Conservation (phyloP, 1,140 invertebrate genomes). For the Cherax quadricarinatus region DNA sequence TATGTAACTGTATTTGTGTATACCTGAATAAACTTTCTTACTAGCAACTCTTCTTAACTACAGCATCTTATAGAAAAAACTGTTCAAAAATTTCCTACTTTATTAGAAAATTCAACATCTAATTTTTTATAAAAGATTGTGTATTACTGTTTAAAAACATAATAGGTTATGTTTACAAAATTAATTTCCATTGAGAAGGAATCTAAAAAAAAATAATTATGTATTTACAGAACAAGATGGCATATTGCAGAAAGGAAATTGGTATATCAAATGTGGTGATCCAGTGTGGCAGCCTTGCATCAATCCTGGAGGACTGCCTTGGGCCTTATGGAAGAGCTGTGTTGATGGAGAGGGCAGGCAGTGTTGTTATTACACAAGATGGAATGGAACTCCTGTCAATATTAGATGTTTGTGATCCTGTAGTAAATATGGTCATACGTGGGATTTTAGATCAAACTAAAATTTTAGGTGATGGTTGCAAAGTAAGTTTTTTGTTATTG, state of each 20-base stretch:
- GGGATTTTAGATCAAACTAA: conserved; percentile 37
- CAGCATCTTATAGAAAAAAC: no score
- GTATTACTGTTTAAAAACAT: no score
- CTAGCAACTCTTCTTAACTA: no score
- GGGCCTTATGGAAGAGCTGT: conserved; percentile 43
- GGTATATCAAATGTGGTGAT: conserved; percentile 42
- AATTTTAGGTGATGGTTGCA: conserved; percentile 51
- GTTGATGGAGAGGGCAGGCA: conserved; percentile 45
- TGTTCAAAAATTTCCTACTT: no score
- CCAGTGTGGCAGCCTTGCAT: conserved; percentile 48
- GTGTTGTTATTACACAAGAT: conserved; percentile 60
- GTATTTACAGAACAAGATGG: conserved; percentile 23
- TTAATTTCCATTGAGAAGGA: no score
- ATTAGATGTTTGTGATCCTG: conserved; percentile 49
- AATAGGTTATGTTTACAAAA: no score
- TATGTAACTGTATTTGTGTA: no score
- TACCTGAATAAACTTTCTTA: no score
- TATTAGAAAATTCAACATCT: no score
- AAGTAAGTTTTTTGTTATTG: conserved; percentile 40
- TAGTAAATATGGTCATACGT: conserved; percentile 30
- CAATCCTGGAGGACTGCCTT: conserved; percentile 40
- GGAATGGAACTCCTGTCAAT: conserved; percentile 37
- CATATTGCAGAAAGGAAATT: conserved; percentile 28
- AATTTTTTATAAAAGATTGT: no score
- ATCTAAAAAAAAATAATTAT: no score